Conservation (phyloP, 2,113 vertebrate genomes). For the Rhynchopsitta pachyrhyncha region DNA sequence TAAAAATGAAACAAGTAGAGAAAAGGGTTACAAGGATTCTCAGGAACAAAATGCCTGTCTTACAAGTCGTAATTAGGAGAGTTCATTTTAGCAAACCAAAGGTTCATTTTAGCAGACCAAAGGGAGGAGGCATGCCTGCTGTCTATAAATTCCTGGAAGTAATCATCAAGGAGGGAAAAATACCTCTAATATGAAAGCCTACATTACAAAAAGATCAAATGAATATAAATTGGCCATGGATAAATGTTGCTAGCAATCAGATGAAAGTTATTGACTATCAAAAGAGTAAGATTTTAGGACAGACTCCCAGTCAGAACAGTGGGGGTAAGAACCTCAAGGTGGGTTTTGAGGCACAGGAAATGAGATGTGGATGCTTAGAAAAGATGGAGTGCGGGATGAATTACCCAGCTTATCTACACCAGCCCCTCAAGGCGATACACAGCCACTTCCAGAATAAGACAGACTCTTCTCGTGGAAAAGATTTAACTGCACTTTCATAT, state of each 20-base stretch:
- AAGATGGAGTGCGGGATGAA: neutral
- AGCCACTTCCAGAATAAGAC: neutral
- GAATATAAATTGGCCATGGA: neutral
- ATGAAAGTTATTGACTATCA: neutral
- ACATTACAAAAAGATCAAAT: constrained; percentile 41
- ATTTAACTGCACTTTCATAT: neutral
- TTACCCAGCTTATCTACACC: neutral
- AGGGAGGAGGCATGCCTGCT: neutral
- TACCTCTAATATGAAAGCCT: constrained; percentile 18
- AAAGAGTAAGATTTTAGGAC: neutral
- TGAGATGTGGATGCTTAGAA: neutral
- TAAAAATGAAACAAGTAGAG: constrained; percentile 9
- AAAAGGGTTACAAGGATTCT: constrained; percentile 32
- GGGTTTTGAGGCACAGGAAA: neutral
- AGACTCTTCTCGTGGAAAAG: neutral
- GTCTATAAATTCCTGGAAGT: neutral
- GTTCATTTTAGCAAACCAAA: constrained; percentile 54
- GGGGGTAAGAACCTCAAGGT: neutral
- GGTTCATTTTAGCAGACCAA: constrained; percentile 40
- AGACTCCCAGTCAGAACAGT: neutral
- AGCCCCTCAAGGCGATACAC: neutral
- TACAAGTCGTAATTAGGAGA: constrained; percentile 41
- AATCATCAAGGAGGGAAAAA: constrained; percentile 24
- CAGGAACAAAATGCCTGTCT: constrained; percentile 13
- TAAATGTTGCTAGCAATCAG: constrained; percentile 20